Base-by-base conservation (phyloP, 2,797 vertebrate genomes). In the Rachycentron canadum region DNA sequence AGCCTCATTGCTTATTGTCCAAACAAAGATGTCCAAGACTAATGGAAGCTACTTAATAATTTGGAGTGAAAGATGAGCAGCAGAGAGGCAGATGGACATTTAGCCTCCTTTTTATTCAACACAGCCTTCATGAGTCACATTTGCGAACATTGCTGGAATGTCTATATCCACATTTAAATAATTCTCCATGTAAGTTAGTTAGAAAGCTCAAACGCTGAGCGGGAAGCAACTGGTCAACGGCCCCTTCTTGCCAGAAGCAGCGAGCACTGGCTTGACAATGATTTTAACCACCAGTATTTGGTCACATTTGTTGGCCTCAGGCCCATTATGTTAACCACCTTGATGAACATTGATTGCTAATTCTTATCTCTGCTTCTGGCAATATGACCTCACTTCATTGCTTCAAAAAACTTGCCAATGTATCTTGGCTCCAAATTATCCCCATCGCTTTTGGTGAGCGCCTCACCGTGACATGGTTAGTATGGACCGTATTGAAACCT, bases 401-500 rank as follows among this genome's bases (percentile, higher is more conserved):
- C 83, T 72, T 85, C 69, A 81, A 86, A 90, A 90, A 89, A 89
- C 84, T 85, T 88, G 82, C 86, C 91, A 86, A 90, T 87, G 82
- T 85, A 80, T 86, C 87, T 86, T 47, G 1, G 45, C n/a, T 38
- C 82, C 84, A 90, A 94, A 95, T 94, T 89, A 93, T 92, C 90
- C 85, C 76, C 79, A 75, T 86, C 77, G 89, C 88, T 91, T 79
- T 85, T 81, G 85, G 82, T 85, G 82, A 88, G 85, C 81, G 73
- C 86, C 73, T 91, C 87, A 72, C 75, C 52, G 41, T 91, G 91
- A 92, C 93, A 89, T 93, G 84, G 93, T 94, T 94, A 93, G 92
- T 90, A 92, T 93, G 93, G 94, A 93, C 90, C 81, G 59, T 91
- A 93, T 92, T 94, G 93, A 94, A 93, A 94, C 92, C 88, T 91